Base-by-base conservation (phyloP, 2,113 vertebrate genomes). In the Macquaria australasica region DNA sequence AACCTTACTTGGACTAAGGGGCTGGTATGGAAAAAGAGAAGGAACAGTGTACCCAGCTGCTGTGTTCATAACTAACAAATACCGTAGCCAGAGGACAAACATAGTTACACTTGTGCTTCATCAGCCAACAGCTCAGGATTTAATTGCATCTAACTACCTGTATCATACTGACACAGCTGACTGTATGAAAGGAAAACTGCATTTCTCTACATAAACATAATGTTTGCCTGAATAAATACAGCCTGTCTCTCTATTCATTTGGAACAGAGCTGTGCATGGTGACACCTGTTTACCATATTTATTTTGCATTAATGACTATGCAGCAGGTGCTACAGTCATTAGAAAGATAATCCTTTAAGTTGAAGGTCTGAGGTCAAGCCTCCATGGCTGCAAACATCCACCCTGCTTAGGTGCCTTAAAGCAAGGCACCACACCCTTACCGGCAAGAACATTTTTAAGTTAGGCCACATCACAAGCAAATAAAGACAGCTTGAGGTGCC, bases 71-170 rank as follows among this genome's bases (percentile, higher is more conserved):
- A 20, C 39, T 45, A n/a, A 72, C 63, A 77, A 41, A 51, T 8
- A 68, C n/a, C 18, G 21, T 31, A 63, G 59, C 73, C 82, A 64
- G 67, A 71, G 76, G 83, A 82, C 79, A 85, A 77, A 77, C 45
- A 50, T 48, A 70, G 74, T 62, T 34, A 69, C 28, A 74, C 37
- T 73, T 51, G 62, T 62, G 56, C 77, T 41, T 41, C 37, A 37
- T 86, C 67, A 66, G 75, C 39, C 67, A 84, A 63, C 73, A 56
- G 73, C 58, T 66, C 31, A 18, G 59, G 28, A 80, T 79, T 48
- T 66, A 86, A 83, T 81, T 84, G 59, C 83, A 84, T 88, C 53
- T 69, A 71, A 84, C 76, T 71, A 82, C 23, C 76, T 83, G 66
- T n/a, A 68, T 84, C 37, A 79, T 50, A 73, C 34, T 64, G 39